phyloP scores from a whole-genome alignment of 2,113 vertebrate species.

The western clawed frog (Xenopus tropicalis) region DNA sequence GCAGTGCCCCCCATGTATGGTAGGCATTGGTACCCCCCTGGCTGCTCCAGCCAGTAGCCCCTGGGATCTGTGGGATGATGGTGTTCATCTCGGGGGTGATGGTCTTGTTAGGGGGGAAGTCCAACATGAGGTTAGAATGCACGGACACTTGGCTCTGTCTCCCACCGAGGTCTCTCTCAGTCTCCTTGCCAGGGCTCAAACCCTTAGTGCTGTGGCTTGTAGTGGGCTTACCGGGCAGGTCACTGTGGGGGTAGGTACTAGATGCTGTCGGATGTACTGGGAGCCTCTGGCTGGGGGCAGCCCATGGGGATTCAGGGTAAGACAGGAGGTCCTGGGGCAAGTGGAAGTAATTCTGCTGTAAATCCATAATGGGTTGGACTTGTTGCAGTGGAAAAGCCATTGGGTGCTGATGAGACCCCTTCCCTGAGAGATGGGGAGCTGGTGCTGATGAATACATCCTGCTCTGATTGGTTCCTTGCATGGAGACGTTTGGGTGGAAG shows the following conservation, averaged over 20 bases:
- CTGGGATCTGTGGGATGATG: no score
- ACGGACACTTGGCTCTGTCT: constrained; percentile 19
- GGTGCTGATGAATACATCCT: no score
- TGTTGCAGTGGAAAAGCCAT: neutral
- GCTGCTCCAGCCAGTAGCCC: no score
- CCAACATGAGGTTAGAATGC: constrained; percentile 52
- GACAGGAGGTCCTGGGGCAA: neutral
- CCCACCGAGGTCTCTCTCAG: neutral
- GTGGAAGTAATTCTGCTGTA: neutral
- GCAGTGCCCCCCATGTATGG: no score
- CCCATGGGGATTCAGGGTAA: neutral
- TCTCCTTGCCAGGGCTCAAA: constrained; percentile 35
- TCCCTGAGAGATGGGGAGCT: neutral
- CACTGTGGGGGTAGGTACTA: constrained; percentile 28
- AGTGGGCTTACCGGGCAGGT: constrained; percentile 33
- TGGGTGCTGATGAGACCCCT: neutral
- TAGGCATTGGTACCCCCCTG: no score
- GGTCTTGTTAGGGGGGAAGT: constrained; percentile 71
- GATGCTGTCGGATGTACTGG: constrained; percentile 41
- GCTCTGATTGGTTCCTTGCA: neutral
- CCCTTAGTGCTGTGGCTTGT: constrained; percentile 33
- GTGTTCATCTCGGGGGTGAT: constrained; percentile 64
- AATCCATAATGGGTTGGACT: neutral
- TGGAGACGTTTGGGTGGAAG: neutral
- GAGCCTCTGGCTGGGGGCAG: neutral